These are phyloP conservation scores for Hydrocynus forskahlii DNA, from an alignment of 2,797 vertebrate genomes.

Conservation along the genomic window DNA sequence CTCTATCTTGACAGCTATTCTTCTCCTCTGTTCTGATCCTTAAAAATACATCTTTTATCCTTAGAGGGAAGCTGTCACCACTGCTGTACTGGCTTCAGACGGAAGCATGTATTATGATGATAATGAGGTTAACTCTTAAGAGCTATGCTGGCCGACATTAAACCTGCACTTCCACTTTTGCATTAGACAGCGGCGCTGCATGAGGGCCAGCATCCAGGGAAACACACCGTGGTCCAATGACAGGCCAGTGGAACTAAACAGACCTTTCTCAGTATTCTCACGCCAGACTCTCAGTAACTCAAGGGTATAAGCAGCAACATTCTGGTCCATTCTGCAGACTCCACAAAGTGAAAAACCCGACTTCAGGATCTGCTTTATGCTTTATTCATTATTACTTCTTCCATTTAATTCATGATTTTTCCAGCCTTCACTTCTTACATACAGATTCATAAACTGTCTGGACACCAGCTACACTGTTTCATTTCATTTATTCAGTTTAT, in stretches of 20 bases:
- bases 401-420: too few relatives aligned
- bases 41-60: slow-evolving; percentile 6
- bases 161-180: neutral
- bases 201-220: neutral
- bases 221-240: neutral
- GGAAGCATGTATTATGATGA: slow-evolving; percentile 2
- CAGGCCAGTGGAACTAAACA: neutral
- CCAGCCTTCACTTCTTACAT: too few relatives aligned
- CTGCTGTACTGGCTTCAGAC: slow-evolving; percentile 21
- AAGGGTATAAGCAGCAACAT: neutral
- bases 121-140: neutral
- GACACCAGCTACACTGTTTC: too few relatives aligned
- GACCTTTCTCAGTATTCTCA: neutral
- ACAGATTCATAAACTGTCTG: too few relatives aligned
- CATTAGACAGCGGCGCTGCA: neutral
- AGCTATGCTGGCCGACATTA: neutral
- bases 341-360: too few relatives aligned
- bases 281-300: neutral
- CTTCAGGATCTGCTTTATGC: too few relatives aligned
- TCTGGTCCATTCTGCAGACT: neutral
- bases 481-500: too few relatives aligned
- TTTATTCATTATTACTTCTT: too few relatives aligned
- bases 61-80: neutral
- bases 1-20: slow-evolving; percentile 14
- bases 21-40: slow-evolving; percentile 22